A percentile compares a stretch with the other conserved stretches of the same genome.
phyloP scores from a whole-genome alignment of 2,797 vertebrate genomes.

The Tapirus indicus region DNA sequence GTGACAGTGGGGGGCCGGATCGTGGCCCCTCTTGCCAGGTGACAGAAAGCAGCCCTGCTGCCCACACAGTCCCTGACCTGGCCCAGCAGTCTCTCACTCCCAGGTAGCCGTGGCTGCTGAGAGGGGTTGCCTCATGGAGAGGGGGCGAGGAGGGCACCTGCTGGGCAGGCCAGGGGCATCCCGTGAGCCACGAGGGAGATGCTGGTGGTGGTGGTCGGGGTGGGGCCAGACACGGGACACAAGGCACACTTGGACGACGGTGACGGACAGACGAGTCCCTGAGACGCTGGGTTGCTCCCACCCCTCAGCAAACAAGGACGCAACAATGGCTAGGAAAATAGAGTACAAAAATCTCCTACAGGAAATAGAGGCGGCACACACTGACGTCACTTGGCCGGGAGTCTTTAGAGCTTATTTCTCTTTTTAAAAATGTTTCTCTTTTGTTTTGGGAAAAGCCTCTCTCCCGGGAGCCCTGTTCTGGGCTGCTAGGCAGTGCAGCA shows the following conservation, averaged over 20 bases:
- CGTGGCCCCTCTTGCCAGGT: not conserved
- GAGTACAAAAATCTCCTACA: constrained; percentile 97
- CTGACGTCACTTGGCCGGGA: constrained; percentile 90
- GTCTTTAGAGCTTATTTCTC: constrained; percentile 90
- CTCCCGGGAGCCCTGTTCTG: constrained; percentile 71
- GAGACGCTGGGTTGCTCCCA: constrained; percentile 90
- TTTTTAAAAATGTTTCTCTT: constrained; percentile 32
- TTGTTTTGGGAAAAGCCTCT: constrained; percentile 88
- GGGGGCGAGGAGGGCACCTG: constrained; percentile 57
- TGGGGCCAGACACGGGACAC: constrained; percentile 88
- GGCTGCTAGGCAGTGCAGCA: constrained; percentile 85
- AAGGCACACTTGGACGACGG: constrained; percentile 96
- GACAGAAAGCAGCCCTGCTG: not conserved
- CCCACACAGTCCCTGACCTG: not conserved
- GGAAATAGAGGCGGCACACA: constrained; percentile 95
- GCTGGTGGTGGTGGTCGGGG: constrained; percentile 93
- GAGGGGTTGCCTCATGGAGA: not conserved
- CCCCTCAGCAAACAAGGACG: constrained; percentile 92
- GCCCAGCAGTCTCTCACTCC: not conserved
- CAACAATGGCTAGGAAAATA: constrained; percentile 98
- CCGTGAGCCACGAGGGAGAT: constrained; percentile 88
- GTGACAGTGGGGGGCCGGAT: no score
- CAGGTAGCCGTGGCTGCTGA: not conserved
- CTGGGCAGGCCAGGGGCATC: constrained; percentile 85
- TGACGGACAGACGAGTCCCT: constrained; percentile 90